Percentiles rank a stretch among this genome's conserved stretches.
Conservation (phyloP, 2,113 vertebrate genomes). For the Noctilio leporinus region DNA sequence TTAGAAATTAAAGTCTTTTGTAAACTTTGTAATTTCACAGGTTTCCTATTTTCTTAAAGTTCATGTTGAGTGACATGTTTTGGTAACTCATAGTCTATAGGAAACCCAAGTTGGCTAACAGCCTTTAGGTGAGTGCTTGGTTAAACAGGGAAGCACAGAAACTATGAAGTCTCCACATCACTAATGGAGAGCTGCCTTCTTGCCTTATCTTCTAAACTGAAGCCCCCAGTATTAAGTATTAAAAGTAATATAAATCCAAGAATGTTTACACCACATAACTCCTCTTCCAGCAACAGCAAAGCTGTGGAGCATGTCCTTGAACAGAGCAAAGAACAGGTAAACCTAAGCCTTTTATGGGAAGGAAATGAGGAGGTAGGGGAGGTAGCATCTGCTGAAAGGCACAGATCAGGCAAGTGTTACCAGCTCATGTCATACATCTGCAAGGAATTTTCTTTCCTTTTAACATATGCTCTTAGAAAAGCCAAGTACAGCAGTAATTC, state of each 20-base stretch:
- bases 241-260: neutral
- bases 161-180: neutral
- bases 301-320: neutral
- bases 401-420: neutral
- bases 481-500: constrained; percentile 26
- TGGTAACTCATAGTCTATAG: constrained; percentile 23
- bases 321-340: neutral
- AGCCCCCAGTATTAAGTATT: neutral
- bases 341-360: neutral
- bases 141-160: neutral
- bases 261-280: neutral
- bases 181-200: neutral
- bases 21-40: constrained; percentile 59
- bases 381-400: neutral
- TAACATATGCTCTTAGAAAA: constrained; percentile 11
- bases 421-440: constrained; percentile 19
- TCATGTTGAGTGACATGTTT: constrained; percentile 34
- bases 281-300: neutral
- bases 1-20: constrained; percentile 50
- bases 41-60: constrained; percentile 53
- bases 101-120: constrained; percentile 40
- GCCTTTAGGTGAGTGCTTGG: neutral
- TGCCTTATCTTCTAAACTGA: constrained; percentile 4
- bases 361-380: neutral
- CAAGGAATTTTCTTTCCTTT: constrained; percentile 1